phyloP scores from a whole-genome alignment of 2,113 vertebrate genomes.

The Synodontis membranacea region DNA sequence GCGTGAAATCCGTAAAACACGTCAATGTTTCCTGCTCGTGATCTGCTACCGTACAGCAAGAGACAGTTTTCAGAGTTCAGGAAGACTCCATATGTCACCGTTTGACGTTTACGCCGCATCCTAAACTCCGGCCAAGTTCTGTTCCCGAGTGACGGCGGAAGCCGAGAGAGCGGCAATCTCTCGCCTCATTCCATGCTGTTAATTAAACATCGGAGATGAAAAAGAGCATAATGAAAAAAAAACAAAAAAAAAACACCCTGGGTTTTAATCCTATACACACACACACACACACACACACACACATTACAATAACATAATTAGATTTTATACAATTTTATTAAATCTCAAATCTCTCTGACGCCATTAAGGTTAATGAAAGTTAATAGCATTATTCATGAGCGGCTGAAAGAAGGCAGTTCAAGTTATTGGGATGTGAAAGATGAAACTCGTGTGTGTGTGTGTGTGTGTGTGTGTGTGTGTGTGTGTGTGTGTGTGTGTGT shows the following conservation, averaged over 20 bases:
- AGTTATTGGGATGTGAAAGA: background rate
- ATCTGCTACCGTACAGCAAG: background rate
- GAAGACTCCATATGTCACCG: background rate
- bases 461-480: background rate
- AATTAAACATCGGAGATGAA: conserved; percentile 64
- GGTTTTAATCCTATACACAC: conserved; percentile 13
- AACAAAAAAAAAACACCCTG: conserved; percentile 44
- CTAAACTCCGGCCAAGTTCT: background rate
- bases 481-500: background rate
- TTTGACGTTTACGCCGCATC: background rate
- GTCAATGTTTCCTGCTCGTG: background rate
- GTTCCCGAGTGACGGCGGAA: background rate
- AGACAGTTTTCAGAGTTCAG: background rate
- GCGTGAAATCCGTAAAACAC: no score
- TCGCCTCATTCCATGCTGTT: conserved; percentile 37
- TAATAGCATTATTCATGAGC: conserved; percentile 52
- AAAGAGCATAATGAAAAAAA: conserved; percentile 58
- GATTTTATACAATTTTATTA: conserved; percentile 47
- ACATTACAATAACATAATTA: conserved; percentile 35
- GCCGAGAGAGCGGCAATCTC: background rate
- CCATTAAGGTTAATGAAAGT: conserved; percentile 55
- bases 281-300: conserved; percentile 53
- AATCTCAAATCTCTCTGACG: conserved; percentile 28
- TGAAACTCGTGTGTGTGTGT: background rate
- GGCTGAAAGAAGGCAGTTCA: conserved; percentile 4